Percentiles rank a stretch among this genome's conserved stretches.
Evolutionary conservation across 2,797 vertebrate genomes (phyloP).

Genomic region (Hippopotamyrus pictus): DNA sequence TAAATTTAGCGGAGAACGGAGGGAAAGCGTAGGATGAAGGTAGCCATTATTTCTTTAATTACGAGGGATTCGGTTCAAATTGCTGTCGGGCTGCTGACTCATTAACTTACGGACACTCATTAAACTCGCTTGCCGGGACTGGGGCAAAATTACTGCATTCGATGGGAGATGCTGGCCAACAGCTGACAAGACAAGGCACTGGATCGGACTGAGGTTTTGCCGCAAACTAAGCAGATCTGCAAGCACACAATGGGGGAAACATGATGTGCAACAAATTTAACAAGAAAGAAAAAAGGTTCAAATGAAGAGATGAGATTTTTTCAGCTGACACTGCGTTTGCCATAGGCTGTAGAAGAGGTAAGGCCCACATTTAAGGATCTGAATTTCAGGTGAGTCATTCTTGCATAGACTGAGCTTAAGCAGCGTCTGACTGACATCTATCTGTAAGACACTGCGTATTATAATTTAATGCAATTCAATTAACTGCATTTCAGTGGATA

Average conservation of each 20-base stretch:
- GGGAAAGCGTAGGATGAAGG: not conserved
- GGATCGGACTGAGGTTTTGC: not conserved
- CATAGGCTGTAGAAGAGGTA: not conserved
- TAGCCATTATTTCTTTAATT: conserved; percentile 27
- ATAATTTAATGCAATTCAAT: not conserved
- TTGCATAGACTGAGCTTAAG: not conserved
- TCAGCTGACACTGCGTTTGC: not conserved
- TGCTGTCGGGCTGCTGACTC: conserved; percentile 29
- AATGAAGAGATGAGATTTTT: not conserved
- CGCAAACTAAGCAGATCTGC: not conserved
- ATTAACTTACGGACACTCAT: conserved; percentile 15
- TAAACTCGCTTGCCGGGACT: conserved; percentile 16
- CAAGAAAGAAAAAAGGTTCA: not conserved
- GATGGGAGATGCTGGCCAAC: not conserved
- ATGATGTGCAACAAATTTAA: not conserved
- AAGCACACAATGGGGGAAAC: not conserved
- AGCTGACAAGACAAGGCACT: not conserved
- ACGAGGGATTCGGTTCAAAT: conserved; percentile 26
- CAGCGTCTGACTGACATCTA: not conserved
- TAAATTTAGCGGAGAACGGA: conserved; percentile 1
- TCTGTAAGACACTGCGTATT: not conserved
- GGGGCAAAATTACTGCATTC: not conserved
- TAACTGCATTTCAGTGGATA: not conserved
- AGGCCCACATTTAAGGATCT: not conserved
- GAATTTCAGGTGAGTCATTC: not conserved